Evolutionary conservation across 1,140 invertebrate species (phyloP).

Genomic region (Lamellibrachia luymesi): DNA sequence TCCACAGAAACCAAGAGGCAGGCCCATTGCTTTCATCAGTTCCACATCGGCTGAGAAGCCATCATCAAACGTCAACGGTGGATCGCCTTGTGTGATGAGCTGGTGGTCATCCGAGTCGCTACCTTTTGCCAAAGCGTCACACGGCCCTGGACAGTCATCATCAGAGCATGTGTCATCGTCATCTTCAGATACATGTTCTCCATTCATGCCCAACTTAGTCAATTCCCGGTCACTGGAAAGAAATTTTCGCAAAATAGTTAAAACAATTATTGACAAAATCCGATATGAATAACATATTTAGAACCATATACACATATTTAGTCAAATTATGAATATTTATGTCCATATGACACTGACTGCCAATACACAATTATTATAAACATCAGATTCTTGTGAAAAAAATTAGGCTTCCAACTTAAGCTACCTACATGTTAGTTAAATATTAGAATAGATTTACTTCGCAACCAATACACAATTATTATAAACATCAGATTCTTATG

Average conservation of each 20-base stretch:
- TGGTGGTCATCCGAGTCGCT: neutral
- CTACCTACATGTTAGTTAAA: too few species aligned
- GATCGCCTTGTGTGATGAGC: neutral
- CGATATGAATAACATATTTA: slow-evolving; percentile 5
- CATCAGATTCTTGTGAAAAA: too few species aligned
- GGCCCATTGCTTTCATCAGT: slow-evolving; percentile 12
- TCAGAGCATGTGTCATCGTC: neutral
- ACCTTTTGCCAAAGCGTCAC: neutral
- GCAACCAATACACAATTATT: too few species aligned
- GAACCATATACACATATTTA: neutral
- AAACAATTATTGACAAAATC: neutral
- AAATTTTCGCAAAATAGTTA: neutral
- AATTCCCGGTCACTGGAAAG: neutral
- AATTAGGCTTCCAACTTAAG: too few species aligned
- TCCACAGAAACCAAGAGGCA: neutral
- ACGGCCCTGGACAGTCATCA: neutral
- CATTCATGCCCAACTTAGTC: neutral
- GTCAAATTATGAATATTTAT: neutral
- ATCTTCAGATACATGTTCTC: neutral
- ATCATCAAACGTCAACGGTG: neutral
- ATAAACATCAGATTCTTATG: too few species aligned
- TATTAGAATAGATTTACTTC: too few species aligned
- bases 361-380: too few species aligned
- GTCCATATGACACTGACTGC: too few species aligned
- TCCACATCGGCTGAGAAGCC: neutral